Evolutionary conservation across 2,888 invertebrate genomes (phyloP).

Genomic region (Charanyca ferruginea): DNA sequence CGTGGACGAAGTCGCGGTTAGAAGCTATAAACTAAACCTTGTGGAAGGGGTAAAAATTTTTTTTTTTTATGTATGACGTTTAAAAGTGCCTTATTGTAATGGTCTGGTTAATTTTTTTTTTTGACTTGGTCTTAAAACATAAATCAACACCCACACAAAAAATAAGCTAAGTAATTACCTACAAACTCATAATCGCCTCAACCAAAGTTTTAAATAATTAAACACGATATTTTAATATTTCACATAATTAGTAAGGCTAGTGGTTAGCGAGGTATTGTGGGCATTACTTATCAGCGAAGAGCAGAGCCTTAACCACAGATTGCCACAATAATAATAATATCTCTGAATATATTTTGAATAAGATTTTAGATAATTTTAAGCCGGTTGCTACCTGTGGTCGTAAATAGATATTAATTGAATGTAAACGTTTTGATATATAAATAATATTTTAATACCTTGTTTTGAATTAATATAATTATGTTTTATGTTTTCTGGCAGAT

Average conservation of each 20-base stretch:
- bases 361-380: constrained; percentile 18
- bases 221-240: too few relatives aligned
- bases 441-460: not conserved
- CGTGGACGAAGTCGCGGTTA: too few relatives aligned
- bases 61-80: too few relatives aligned
- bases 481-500: not conserved
- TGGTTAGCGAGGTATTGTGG: constrained; percentile 6
- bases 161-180: too few relatives aligned
- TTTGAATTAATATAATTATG: not conserved
- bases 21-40: too few relatives aligned
- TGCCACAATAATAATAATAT: constrained; percentile 15
- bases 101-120: too few relatives aligned
- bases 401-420: constrained; percentile 17
- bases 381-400: constrained; percentile 7
- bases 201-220: too few relatives aligned
- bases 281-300: constrained; percentile 8
- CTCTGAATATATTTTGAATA: constrained; percentile 29
- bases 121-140: too few relatives aligned
- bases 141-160: too few relatives aligned
- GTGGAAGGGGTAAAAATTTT: too few relatives aligned
- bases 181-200: too few relatives aligned
- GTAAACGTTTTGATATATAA: not conserved
- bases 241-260: constrained; percentile 1
- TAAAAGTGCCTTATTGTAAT: too few relatives aligned
- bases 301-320: constrained; percentile 1